Evolutionary conservation across 53 echinoderm and acorn worm species (phyloP), one percentile per base, ranked within the genome.

Genomic region (Apostichopus leukothele): DNA sequence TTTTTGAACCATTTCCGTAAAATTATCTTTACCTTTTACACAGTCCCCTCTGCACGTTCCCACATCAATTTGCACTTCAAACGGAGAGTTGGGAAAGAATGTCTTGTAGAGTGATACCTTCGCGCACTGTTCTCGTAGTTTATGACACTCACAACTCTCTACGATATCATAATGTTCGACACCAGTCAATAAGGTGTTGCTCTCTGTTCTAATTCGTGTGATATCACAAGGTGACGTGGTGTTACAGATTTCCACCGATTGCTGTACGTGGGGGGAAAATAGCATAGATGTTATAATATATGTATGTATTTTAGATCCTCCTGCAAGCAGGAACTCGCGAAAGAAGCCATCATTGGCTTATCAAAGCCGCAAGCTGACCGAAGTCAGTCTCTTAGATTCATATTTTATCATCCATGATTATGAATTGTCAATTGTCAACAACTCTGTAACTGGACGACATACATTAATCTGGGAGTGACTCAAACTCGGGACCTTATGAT

Each of bases 31-130:
- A 81, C 81, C 81, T 25, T 81, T 81, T 18, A n/a, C n/a, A 9
- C 81, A 81, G 53, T 54, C 20, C 1, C 81, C 81, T 22, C 55
- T 59, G 51, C 81, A 81, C 5, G 18, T 23, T 14, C 81, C 81
- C n/a, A 81, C 59, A 81, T 81, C 81, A 5, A 81, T 55, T 54
- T 21, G 22, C n/a, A 81, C 81, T 51, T 81, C 81, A 81, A 81
- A 81, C 18, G 81, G 81, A 13, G 81, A 81, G 51, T 59, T 81
- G 10, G 81, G 81, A 51, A 81, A 81, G 22, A 18, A 81, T 7
- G 81, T 81, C 20, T 81, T 16, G 16, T 50, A 12, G 50, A 81
- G 59, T 13, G 81, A 51, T 7, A 53, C 55, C 20, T 55, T 54
- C 11, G 55, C 19, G 51, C 81, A 81, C 2, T 22, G n/a, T 20